Conservation (phyloP, 2,888 invertebrate genomes). For the Vandiemenella viatica region DNA sequence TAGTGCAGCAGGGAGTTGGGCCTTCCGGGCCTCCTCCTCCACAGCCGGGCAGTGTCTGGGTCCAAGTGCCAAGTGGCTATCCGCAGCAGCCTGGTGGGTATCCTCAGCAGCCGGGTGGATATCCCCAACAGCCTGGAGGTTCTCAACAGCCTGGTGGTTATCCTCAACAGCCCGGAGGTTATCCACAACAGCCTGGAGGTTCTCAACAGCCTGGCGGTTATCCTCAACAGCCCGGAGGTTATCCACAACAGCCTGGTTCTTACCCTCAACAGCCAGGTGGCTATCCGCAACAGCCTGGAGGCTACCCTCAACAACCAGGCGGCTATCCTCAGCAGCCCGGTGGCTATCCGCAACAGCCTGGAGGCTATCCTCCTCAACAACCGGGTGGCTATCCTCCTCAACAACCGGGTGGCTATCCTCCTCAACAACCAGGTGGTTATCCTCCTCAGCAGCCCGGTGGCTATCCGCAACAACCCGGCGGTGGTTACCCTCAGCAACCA, state of each 20-base stretch:
- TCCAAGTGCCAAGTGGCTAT: slow-evolving; percentile 13
- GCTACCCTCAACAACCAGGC: neutral
- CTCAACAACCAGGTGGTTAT: neutral
- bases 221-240: slow-evolving; percentile 2
- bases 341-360: slow-evolving; percentile 6
- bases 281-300: slow-evolving; percentile 13
- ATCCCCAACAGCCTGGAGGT: slow-evolving; percentile 7
- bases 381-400: neutral
- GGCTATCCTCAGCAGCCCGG: slow-evolving; percentile 1
- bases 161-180: slow-evolving; percentile 10
- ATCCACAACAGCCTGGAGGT: slow-evolving; percentile 10
- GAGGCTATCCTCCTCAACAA: slow-evolving; percentile 6
- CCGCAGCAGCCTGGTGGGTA: slow-evolving; percentile 3
- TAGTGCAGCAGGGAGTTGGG: slow-evolving; percentile 11
- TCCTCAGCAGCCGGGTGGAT: slow-evolving; percentile 7
- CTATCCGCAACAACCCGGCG: slow-evolving; percentile 13
- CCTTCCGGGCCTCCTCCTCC: neutral
- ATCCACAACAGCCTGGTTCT: slow-evolving; percentile 12
- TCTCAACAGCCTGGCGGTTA: slow-evolving; percentile 1
- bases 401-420: slow-evolving; percentile 4
- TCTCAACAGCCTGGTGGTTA: slow-evolving; percentile 8
- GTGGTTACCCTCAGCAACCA: neutral
- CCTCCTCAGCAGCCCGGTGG: slow-evolving; percentile 3
- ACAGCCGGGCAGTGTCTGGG: slow-evolving; percentile 11
- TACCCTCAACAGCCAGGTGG: slow-evolving; percentile 2